These are phyloP conservation scores for Huso huso DNA, from an alignment of 2,797 vertebrate species.

Conservation along the genomic window DNA sequence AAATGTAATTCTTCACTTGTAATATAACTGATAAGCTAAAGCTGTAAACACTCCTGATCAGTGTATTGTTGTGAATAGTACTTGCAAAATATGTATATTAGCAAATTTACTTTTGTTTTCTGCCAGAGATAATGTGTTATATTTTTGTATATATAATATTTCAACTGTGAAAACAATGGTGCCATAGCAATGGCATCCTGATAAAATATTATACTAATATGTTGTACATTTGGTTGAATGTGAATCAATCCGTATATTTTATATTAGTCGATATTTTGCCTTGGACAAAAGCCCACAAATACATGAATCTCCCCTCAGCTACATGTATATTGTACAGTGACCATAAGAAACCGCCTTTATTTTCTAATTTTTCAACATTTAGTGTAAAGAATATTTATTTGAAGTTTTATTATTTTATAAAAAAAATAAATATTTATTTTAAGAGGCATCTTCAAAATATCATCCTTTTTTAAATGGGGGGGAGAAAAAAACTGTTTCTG, in stretches of 20 bases:
- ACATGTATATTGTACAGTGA: constrained; percentile 95
- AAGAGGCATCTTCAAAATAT: constrained; percentile 79
- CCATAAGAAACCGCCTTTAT: constrained; percentile 85
- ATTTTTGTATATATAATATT: constrained; percentile 97
- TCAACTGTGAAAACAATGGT: constrained; percentile 89
- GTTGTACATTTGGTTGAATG: constrained; percentile 84
- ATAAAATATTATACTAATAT: constrained; percentile 79
- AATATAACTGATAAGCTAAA: constrained; percentile 70
- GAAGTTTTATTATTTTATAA: constrained; percentile 88
- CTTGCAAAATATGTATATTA: constrained; percentile 79
- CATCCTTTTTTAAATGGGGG: constrained; percentile 53
- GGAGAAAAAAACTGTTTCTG: constrained; percentile 56
- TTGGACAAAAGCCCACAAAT: constrained; percentile 69
- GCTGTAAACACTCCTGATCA: constrained; percentile 73
- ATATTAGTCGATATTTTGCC: constrained; percentile 70
- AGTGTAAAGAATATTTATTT: constrained; percentile 97
- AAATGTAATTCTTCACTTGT: constrained; percentile 41
- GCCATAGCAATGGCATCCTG: constrained; percentile 70
- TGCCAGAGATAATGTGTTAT: constrained; percentile 82
- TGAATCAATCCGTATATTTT: constrained; percentile 79
- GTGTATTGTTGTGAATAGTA: constrained; percentile 65
- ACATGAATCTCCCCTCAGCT: constrained; percentile 71
- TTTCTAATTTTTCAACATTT: constrained; percentile 96
- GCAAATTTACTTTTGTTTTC: constrained; percentile 61
- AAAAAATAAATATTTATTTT: constrained; percentile 96